A percentile compares a stretch with the other conserved stretches of the same genome.
phyloP scores from a whole-genome alignment of 2,113 vertebrate genomes.

The Ginglymostoma cirratum region DNA sequence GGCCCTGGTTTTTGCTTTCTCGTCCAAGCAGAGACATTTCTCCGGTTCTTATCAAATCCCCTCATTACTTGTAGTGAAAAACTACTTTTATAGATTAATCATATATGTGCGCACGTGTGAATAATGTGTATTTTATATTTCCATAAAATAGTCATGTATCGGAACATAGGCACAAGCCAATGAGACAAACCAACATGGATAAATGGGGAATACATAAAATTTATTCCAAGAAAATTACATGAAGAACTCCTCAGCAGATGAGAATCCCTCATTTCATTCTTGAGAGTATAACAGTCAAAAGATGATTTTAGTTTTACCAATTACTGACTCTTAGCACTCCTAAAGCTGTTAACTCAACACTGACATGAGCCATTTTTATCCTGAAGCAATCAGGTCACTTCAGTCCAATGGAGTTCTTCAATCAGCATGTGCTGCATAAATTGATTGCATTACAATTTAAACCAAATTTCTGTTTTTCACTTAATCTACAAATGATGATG shows the following conservation, averaged over 20 bases:
- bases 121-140: no score
- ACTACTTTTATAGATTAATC: background rate
- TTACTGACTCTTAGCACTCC: background rate
- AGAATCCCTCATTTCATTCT: background rate
- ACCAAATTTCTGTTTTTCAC: background rate
- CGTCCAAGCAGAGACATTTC: background rate
- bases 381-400: slow-evolving; percentile 30
- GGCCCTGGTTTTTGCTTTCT: background rate
- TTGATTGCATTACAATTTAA: background rate
- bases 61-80: background rate
- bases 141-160: no score
- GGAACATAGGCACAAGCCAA: background rate
- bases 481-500: slow-evolving; percentile 7
- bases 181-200: background rate
- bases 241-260: background rate
- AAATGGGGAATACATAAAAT: background rate
- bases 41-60: background rate
- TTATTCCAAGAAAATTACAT: background rate
- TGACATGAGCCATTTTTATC: background rate
- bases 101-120: no score
- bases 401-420: background rate
- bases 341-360: background rate
- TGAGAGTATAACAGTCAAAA: background rate
- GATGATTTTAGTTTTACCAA: background rate
- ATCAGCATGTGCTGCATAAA: background rate